These are phyloP conservation scores for Lacerta bilineata DNA, from an alignment of 2,797 vertebrate species.

Conservation along the genomic window DNA sequence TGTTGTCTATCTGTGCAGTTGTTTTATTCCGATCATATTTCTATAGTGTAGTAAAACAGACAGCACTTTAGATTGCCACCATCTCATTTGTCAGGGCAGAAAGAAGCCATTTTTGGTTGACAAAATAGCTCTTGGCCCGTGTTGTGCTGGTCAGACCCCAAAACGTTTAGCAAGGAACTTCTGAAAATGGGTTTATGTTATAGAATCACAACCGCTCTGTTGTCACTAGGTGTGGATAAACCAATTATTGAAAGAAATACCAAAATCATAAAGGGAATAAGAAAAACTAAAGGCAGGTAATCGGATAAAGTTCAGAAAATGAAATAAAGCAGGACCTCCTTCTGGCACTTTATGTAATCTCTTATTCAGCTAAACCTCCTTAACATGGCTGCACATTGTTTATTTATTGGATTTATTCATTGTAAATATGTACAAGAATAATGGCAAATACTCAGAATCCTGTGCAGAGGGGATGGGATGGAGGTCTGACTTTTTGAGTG, in stretches of 20 bases:
- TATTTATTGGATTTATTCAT: too few relatives aligned
- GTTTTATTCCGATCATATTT: not conserved
- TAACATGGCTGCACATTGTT: too few relatives aligned
- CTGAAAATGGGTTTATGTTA: slow-evolving; percentile 38
- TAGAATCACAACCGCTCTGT: not conserved
- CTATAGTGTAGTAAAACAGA: not conserved
- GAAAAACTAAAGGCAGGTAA: not conserved
- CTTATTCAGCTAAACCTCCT: too few relatives aligned
- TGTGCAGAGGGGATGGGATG: too few relatives aligned
- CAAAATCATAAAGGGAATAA: not conserved
- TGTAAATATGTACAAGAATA: too few relatives aligned
- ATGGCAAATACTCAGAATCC: too few relatives aligned
- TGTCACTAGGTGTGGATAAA: not conserved
- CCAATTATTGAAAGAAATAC: not conserved
- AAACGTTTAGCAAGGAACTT: not conserved
- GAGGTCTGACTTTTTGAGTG: too few relatives aligned
- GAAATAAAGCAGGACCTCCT: too few relatives aligned
- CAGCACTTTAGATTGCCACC: not conserved
- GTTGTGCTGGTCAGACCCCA: not conserved
- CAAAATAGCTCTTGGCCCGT: not conserved
- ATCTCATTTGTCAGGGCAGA: not conserved
- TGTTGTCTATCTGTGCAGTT: not conserved
- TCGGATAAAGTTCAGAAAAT: too few relatives aligned
- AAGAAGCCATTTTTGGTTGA: not conserved
- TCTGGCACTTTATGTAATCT: too few relatives aligned